Evolutionary conservation across 2,797 vertebrate species (phyloP).

Genomic region (Poecilia wingei): DNA sequence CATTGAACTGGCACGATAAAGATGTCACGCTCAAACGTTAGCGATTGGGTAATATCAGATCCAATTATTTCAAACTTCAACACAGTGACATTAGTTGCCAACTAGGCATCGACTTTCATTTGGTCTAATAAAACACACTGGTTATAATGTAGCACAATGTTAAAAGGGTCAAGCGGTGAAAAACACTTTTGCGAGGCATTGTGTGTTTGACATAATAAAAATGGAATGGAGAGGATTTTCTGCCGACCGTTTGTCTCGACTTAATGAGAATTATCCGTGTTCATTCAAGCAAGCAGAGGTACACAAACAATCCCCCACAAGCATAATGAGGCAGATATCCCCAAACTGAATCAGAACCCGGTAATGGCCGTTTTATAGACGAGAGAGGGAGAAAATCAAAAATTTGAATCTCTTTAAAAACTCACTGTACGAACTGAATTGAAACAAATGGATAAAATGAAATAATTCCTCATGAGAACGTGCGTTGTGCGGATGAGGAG

Average conservation of each 20-base stretch:
- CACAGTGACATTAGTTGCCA: too few species aligned
- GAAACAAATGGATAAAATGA: neutral
- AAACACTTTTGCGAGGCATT: neutral
- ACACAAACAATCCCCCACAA: constrained; percentile 18
- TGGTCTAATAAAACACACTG: neutral
- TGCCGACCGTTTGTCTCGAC: constrained; percentile 21
- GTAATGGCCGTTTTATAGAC: constrained; percentile 5
- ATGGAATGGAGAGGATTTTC: constrained; percentile 25
- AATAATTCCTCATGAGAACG: neutral
- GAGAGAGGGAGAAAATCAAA: neutral
- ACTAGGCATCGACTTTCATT: too few species aligned
- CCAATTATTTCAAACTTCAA: too few species aligned
- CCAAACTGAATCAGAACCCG: neutral
- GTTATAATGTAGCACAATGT: neutral
- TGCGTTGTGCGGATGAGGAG: neutral
- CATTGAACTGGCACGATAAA: too few species aligned
- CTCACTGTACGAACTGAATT: neutral
- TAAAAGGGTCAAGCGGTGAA: neutral
- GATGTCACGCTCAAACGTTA: too few species aligned
- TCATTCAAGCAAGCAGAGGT: constrained; percentile 19
- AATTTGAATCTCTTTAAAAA: neutral
- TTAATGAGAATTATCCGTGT: constrained; percentile 35
- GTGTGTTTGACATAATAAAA: constrained; percentile 14
- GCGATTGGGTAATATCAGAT: too few species aligned
- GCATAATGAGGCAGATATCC: constrained; percentile 25